Evolutionary conservation across 64 coral and sea anemone genomes (phyloP).

Genomic region (Montipora cactus): DNA sequence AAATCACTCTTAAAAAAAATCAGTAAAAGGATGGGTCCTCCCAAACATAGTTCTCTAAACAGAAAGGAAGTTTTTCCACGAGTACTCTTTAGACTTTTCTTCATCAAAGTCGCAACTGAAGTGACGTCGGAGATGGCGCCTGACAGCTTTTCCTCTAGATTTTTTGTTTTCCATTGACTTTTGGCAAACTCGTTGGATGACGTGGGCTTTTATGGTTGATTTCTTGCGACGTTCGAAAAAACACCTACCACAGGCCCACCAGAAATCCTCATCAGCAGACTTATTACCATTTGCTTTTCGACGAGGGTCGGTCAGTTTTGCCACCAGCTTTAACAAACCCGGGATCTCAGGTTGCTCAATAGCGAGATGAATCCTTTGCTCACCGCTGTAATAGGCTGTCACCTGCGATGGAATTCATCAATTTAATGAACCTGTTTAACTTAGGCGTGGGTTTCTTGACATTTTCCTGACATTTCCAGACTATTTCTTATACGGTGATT

Average conservation of each 20-base stretch:
- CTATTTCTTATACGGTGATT: too few relatives aligned
- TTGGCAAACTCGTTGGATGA: conserved; percentile 62
- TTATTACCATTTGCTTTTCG: conserved; percentile 35
- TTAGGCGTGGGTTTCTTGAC: too few relatives aligned
- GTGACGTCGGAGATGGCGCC: neutral
- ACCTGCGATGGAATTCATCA: neutral
- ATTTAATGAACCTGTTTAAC: neutral
- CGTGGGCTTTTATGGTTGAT: conserved; percentile 61
- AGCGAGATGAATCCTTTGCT: neutral
- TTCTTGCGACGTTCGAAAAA: conserved; percentile 72
- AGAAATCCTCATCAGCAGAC: conserved; percentile 52
- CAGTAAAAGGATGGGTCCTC: too few relatives aligned
- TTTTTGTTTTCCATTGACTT: conserved; percentile 7
- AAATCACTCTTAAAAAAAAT: too few relatives aligned
- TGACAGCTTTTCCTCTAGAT: neutral
- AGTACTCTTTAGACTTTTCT: neutral
- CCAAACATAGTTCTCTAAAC: neutral
- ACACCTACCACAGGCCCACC: conserved; percentile 66
- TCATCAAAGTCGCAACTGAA: neutral
- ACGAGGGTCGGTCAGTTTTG: neutral
- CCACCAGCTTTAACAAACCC: conserved; percentile 59
- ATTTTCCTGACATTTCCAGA: too few relatives aligned
- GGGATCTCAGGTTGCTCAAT: conserved; percentile 39
- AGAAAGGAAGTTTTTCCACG: neutral
- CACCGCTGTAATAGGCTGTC: neutral